These are phyloP conservation scores for Petrophora chlorosata DNA, from an alignment of 2,888 invertebrate species.

Conservation along the genomic window DNA sequence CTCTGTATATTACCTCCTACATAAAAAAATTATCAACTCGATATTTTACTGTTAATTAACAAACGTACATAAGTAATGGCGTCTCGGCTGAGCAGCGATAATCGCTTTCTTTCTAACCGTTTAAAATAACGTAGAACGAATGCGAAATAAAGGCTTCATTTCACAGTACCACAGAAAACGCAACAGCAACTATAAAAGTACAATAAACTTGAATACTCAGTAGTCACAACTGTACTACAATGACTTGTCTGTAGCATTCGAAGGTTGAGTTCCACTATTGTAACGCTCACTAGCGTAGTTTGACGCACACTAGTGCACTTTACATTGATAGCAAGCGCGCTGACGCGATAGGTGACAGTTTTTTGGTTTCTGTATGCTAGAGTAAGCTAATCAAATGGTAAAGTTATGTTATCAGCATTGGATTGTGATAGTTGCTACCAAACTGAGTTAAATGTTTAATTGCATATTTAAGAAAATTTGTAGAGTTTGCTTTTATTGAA, in stretches of 20 bases:
- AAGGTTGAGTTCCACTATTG: constrained; percentile 27
- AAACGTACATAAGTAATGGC: background rate
- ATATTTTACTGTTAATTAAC: too few relatives aligned
- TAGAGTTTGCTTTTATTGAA: too few relatives aligned
- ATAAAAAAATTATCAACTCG: background rate
- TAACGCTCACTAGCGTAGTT: too few relatives aligned
- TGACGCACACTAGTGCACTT: background rate
- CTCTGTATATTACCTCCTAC: background rate
- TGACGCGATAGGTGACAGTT: constrained; percentile 30
- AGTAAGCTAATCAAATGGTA: too few relatives aligned
- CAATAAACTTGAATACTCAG: background rate
- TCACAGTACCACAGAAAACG: background rate
- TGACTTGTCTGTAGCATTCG: constrained; percentile 2
- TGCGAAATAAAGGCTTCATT: constrained; percentile 10
- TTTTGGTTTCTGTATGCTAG: constrained; percentile 33
- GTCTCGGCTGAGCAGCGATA: background rate
- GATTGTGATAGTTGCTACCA: too few relatives aligned
- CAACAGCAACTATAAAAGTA: background rate
- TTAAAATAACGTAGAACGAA: constrained; percentile 11
- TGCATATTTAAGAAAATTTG: too few relatives aligned
- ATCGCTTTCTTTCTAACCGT: background rate
- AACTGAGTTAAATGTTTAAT: too few relatives aligned
- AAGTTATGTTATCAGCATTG: too few relatives aligned
- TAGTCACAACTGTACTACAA: background rate
- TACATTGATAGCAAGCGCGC: too few relatives aligned